A percentile compares a stretch with the other conserved stretches of the same genome.
Evolutionary conservation across 2,888 invertebrate species (phyloP).

Genomic region (Argyresthia goedartella): DNA sequence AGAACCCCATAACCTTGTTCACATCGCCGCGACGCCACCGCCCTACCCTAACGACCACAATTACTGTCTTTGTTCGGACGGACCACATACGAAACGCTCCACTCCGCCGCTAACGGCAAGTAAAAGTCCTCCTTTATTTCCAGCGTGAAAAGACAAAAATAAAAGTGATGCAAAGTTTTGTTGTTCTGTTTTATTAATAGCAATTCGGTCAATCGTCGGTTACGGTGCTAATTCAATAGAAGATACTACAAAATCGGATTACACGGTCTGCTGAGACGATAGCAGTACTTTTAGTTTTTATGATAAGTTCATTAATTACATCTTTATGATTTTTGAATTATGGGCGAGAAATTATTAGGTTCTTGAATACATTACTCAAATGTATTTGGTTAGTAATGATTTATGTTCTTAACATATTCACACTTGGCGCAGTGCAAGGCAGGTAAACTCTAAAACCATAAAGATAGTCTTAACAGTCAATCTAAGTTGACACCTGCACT

Average conservation of each 20-base stretch:
- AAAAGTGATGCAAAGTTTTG: slow-evolving; percentile 1
- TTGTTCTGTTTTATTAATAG: slow-evolving; percentile 13
- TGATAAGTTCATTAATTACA: background rate
- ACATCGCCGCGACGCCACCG: slow-evolving; percentile 31
- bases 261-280: slow-evolving; percentile 32
- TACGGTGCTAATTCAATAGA: slow-evolving; percentile 33
- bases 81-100: background rate
- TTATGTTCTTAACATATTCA: too few species aligned
- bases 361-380: too few species aligned
- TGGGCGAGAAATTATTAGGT: background rate
- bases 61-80: slow-evolving; percentile 15
- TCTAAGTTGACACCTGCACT: too few species aligned
- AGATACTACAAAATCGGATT: slow-evolving; percentile 29
- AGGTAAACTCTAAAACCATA: too few species aligned
- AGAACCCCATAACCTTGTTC: slow-evolving; percentile 50
- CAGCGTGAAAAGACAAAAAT: background rate
- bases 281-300: slow-evolving; percentile 9
- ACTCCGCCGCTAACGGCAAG: background rate
- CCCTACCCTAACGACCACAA: slow-evolving; percentile 31
- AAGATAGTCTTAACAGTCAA: too few species aligned
- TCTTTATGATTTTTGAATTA: background rate
- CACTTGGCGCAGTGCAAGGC: too few species aligned
- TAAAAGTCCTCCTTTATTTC: background rate
- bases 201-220: slow-evolving; percentile 19
- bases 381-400: too few species aligned